Conservation (phyloP, 2,888 invertebrate species). For the Agapostemon virescens region DNA sequence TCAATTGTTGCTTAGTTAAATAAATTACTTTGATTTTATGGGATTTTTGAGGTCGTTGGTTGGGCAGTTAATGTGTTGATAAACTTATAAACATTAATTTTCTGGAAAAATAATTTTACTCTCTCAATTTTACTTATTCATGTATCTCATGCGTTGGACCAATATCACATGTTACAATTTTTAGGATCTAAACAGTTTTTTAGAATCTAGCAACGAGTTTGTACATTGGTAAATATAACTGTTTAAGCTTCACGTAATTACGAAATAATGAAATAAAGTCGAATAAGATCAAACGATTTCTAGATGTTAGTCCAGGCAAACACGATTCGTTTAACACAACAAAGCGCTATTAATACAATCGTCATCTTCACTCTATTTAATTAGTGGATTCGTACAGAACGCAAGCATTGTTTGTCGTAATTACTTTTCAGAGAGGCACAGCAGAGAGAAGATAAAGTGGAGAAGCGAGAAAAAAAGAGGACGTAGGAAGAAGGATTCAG, state of each 20-base stretch:
- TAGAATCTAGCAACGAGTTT: not conserved
- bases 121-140: too few species aligned
- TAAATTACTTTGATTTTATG: too few species aligned
- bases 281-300: not conserved
- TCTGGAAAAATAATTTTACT: too few species aligned
- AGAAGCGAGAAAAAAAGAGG: not conserved
- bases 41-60: too few species aligned
- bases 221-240: not conserved
- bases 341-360: conserved; percentile 14
- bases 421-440: conserved; percentile 26
- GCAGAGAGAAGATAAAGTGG: conserved; percentile 8
- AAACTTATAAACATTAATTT: too few species aligned
- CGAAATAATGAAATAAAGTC: not conserved
- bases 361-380: conserved; percentile 37
- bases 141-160: too few species aligned
- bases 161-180: too few species aligned
- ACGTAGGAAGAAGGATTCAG: not conserved
- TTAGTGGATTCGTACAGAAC: conserved; percentile 38
- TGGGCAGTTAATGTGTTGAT: too few species aligned
- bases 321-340: conserved; percentile 15
- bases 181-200: too few species aligned
- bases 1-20: too few species aligned
- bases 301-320: not conserved
- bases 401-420: conserved; percentile 51
- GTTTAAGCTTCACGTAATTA: not conserved